Base-by-base conservation (phyloP, 2,113 vertebrate species). In the Dolichallabes microphthalmus region DNA sequence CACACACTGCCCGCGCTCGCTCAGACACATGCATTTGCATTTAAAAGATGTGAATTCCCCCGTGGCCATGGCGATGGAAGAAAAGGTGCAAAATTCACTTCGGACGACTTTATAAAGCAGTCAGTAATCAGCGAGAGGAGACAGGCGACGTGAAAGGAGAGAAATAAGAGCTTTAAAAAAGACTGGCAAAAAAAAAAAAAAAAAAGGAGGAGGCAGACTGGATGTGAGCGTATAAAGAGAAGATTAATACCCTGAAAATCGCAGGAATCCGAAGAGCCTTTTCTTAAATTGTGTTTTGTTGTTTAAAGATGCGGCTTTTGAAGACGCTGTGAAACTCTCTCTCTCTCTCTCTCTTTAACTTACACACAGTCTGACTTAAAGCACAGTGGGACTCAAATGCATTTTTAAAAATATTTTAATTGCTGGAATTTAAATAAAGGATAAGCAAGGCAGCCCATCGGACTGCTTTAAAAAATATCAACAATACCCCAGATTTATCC, bases 51-150 rank as follows among this genome's bases (percentile, higher is more conserved):
- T 96, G 96, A 97, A 98, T 96, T 96, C 96, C 93, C 91, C 93
- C 86, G 97, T 96, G 96, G 93, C 97, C 97, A 99, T 97, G 96
- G 97, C 96, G 97, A 99, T 97, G 95, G 92, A 92, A 94, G 95
- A 96, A 98, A 98, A 96, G 95, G 96, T 96, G 92, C 96, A 97
- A 98, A 97, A 98, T 97, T 97, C 96, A 97, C 97, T 97, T 96
- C 94, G 96, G 96, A 97, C 95, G 95, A 98, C 97, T 99, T 97
- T 97, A 99, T 99, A 97, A 99, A 99, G 99, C 96, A 96, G 96
- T 97, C 96, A 98, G 96, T 98, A 99, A 98, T 98, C 97, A 98
- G 96, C 95, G 88, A 88, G 92, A 94, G 93, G 85, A 96, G 96
- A 98, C 96, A 96, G 94, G 96, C 93, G 93, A 89, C 89, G 89